A percentile compares a stretch with the other conserved stretches of the same genome.
Evolutionary conservation across 2,113 vertebrate genomes (phyloP).

Genomic region (Gambusia holbrooki): DNA sequence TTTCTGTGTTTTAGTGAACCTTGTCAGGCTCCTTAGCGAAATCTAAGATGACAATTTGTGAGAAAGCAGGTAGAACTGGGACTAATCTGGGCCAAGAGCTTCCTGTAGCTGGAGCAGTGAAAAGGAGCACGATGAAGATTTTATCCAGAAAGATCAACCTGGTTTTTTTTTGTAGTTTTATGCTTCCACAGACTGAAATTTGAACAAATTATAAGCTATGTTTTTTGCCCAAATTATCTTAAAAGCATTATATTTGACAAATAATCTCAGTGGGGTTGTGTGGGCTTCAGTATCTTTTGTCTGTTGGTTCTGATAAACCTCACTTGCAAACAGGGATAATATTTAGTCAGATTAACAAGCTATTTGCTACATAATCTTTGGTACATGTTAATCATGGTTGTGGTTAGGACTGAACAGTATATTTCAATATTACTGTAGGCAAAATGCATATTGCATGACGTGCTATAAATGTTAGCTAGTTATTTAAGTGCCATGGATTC

Average conservation of each 20-base stretch:
- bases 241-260: neutral
- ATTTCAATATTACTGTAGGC: no score
- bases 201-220: neutral
- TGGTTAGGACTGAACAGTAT: no score
- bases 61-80: slow-evolving; percentile 49
- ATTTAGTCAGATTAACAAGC: neutral
- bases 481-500: neutral
- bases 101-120: slow-evolving; percentile 33
- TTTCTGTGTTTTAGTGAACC: slow-evolving; percentile 16
- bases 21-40: slow-evolving; percentile 30
- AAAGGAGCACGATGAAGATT: slow-evolving; percentile 6
- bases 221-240: neutral
- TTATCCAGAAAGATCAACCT: neutral
- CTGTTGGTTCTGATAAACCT: neutral
- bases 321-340: neutral
- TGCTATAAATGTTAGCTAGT: neutral
- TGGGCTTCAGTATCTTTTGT: neutral
- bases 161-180: slow-evolving; percentile 12
- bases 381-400: neutral
- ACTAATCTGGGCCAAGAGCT: slow-evolving; percentile 53
- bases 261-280: neutral
- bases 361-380: no score
- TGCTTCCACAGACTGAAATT: neutral
- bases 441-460: no score
- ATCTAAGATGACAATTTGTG: slow-evolving; percentile 50